A percentile compares a stretch with the other conserved stretches of the same genome.
Conservation (phyloP, 2,113 vertebrate genomes). For the Pseudorasbora parva region DNA sequence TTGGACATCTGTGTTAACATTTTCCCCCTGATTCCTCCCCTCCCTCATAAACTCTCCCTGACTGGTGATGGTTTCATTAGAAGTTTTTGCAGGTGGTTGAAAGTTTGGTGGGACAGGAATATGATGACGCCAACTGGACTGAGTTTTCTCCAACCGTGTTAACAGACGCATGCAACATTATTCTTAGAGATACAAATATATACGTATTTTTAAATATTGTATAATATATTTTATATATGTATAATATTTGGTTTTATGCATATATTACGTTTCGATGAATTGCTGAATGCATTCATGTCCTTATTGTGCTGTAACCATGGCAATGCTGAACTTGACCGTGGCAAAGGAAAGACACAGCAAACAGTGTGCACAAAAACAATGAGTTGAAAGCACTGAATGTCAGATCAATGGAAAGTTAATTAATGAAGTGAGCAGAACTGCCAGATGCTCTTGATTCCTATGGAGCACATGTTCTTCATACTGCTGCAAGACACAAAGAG, state of each 20-base stretch:
- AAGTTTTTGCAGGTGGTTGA: constrained; percentile 75
- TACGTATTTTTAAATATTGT: neutral
- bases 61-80: constrained; percentile 80
- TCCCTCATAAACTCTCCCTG: constrained; percentile 67
- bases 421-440: constrained; percentile 72
- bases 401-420: constrained; percentile 78
- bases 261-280: neutral
- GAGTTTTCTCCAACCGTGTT: constrained; percentile 27
- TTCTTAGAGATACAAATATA: neutral
- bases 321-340: constrained; percentile 26
- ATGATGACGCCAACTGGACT: constrained; percentile 50
- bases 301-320: constrained; percentile 33
- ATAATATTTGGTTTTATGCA: neutral
- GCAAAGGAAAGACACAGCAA: constrained; percentile 32
- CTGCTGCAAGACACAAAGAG: constrained; percentile 67
- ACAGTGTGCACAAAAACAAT: constrained; percentile 57
- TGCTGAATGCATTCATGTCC: neutral
- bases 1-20: constrained; percentile 81
- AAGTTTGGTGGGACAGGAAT: constrained; percentile 61
- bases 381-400: constrained; percentile 70
- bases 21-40: constrained; percentile 26
- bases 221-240: neutral
- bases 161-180: neutral
- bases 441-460: constrained; percentile 72
- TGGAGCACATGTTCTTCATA: constrained; percentile 62